Conservation (phyloP, 30 jellyfish, hydroid and myxozoan genomes). For the Cassiopea andromeda region DNA sequence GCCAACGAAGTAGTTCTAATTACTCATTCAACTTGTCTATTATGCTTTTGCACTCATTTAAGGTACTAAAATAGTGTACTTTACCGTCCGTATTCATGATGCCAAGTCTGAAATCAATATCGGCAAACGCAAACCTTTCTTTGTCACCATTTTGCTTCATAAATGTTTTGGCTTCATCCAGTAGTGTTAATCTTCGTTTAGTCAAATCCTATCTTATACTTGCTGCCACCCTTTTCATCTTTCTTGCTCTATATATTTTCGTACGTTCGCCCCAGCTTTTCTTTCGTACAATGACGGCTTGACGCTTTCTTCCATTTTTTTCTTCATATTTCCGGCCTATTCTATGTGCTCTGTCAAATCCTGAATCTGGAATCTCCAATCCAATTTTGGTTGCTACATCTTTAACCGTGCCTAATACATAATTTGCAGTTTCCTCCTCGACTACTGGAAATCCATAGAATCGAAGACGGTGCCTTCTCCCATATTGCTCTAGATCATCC, state of each 20-base stretch:
- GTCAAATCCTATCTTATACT: slow-evolving; percentile 15
- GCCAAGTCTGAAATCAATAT: slow-evolving; percentile 4
- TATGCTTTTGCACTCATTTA: not conserved
- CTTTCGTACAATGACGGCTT: slow-evolving; percentile 27
- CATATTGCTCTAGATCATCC: slow-evolving; percentile 4
- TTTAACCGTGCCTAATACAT: slow-evolving; percentile 21
- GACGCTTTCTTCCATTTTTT: not conserved
- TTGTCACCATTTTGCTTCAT: slow-evolving; percentile 14
- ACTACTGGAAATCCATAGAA: slow-evolving; percentile 25
- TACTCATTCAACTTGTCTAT: not conserved
- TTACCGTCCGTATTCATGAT: slow-evolving; percentile 18
- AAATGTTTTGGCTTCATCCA: not conserved
- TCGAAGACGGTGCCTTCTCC: not conserved
- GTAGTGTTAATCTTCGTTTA: slow-evolving; percentile 1
- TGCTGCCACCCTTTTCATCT: slow-evolving; percentile 1
- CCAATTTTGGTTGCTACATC: slow-evolving; percentile 1
- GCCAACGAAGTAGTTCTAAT: slow-evolving; percentile 7
- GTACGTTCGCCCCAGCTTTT: slow-evolving; percentile 27
- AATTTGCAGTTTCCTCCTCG: slow-evolving; percentile 24
- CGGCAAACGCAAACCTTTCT: slow-evolving; percentile 12
- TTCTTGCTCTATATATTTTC: slow-evolving; percentile 9
- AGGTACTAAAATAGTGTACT: not conserved
- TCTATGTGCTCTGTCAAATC: slow-evolving; percentile 37
- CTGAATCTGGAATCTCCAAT: slow-evolving; percentile 25
- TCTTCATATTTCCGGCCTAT: slow-evolving; percentile 22